phyloP scores from a whole-genome alignment of 2,113 vertebrate species.

The Hyperopisus bebe region DNA sequence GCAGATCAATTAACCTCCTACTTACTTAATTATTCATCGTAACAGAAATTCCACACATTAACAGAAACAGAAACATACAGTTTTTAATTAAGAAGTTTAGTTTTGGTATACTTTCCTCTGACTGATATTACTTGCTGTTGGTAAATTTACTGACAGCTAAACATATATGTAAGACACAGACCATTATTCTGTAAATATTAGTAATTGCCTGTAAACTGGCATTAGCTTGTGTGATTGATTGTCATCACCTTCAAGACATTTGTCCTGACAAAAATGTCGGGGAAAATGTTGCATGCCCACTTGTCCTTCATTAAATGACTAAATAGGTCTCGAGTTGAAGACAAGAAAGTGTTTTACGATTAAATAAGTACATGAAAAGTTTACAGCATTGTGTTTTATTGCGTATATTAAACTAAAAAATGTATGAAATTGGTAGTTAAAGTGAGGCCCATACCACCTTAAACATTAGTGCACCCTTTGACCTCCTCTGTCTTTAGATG shows the following conservation, averaged over 20 bases:
- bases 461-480: background rate
- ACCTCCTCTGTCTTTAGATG: background rate
- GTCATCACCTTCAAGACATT: background rate
- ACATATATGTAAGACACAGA: constrained; percentile 10
- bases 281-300: background rate
- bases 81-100: background rate
- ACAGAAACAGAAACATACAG: background rate
- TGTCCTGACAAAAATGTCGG: background rate
- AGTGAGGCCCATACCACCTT: background rate
- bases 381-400: background rate
- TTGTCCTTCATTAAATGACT: background rate
- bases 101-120: background rate
- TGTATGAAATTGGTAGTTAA: background rate
- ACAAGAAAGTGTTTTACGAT: background rate
- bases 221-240: background rate
- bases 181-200: background rate
- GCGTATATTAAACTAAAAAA: background rate
- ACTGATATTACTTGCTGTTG: background rate
- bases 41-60: no score
- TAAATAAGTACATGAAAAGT: background rate
- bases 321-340: background rate
- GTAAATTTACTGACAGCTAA: background rate
- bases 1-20: background rate
- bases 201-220: background rate
- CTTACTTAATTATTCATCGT: no score